These are phyloP conservation scores for Dasysyrphus tricinctus DNA, from an alignment of 2,888 invertebrate species.

Conservation along the genomic window DNA sequence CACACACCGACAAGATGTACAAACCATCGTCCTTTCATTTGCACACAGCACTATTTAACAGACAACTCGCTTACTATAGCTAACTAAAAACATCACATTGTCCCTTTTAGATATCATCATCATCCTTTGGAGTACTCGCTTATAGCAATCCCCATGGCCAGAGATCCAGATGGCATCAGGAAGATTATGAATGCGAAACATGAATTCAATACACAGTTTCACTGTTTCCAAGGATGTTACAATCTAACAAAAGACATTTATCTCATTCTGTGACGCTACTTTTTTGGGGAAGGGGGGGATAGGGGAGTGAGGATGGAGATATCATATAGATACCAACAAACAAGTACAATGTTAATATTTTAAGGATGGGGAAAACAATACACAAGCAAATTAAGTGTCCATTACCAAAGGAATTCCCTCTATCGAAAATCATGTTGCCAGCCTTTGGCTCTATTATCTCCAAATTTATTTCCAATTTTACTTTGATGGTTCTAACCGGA, in stretches of 20 bases:
- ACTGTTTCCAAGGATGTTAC: slow-evolving; percentile 41
- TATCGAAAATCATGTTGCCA: slow-evolving; percentile 39
- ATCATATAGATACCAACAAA: not conserved
- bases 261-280: slow-evolving; percentile 3
- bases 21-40: slow-evolving; percentile 19
- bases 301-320: not conserved
- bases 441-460: slow-evolving; percentile 43
- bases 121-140: not conserved
- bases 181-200: slow-evolving; percentile 61
- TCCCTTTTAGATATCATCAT: slow-evolving; percentile 17
- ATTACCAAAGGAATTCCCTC: slow-evolving; percentile 47
- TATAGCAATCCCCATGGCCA: slow-evolving; percentile 15
- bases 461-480: slow-evolving; percentile 65
- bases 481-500: slow-evolving; percentile 36
- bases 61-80: not conserved
- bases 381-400: slow-evolving; percentile 39
- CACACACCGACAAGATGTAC: slow-evolving; percentile 4
- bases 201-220: slow-evolving; percentile 59
- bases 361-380: slow-evolving; percentile 24
- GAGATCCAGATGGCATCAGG: slow-evolving; percentile 34
- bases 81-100: slow-evolving; percentile 27
- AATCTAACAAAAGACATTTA: slow-evolving; percentile 35
- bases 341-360: slow-evolving; percentile 7
- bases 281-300: not conserved
- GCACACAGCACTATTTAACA: slow-evolving; percentile 17